These are phyloP conservation scores for Drosophila lacertosa DNA, from an alignment of 1,140 invertebrate species.

Conservation along the genomic window DNA sequence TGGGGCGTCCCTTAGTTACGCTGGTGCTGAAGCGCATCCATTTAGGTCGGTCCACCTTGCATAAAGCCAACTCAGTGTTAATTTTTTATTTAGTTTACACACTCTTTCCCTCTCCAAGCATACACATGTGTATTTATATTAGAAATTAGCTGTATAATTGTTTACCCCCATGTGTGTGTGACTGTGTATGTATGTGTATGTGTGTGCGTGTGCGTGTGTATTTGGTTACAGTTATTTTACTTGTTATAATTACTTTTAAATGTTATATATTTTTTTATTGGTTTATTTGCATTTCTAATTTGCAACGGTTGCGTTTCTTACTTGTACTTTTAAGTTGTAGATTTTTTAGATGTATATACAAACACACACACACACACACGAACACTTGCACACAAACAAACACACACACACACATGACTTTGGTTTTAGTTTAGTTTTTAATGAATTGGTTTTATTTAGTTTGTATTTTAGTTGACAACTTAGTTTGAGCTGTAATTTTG, in stretches of 20 bases:
- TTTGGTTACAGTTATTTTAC: conserved; percentile 15
- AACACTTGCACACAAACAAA: conserved; percentile 1
- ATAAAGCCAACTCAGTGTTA: conserved; percentile 6
- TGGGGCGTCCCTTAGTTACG: conserved; percentile 95
- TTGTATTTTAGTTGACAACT: conserved; percentile 17
- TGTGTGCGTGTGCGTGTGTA: conserved; percentile 27
- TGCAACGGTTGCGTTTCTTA: conserved; percentile 42
- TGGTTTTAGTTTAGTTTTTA: conserved; percentile 13
- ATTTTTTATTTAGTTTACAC: not conserved
- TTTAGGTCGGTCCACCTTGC: conserved; percentile 90
- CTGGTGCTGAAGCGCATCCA: conserved; percentile 94
- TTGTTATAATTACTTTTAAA: not conserved
- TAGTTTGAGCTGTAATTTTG: conserved; percentile 28
- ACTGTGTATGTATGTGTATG: too few species aligned
- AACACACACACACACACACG: not conserved
- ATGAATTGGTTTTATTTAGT: conserved; percentile 10
- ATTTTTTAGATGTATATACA: not conserved
- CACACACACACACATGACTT: too few species aligned
- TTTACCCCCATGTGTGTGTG: conserved; percentile 22
- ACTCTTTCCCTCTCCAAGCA: not conserved
- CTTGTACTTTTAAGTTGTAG: conserved; percentile 12
- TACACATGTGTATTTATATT: conserved; percentile 19
- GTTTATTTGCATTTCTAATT: conserved; percentile 17
- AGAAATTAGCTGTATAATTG: conserved; percentile 32
- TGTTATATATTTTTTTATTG: not conserved